Evolutionary conservation across 2,888 invertebrate species (phyloP).

Genomic region (Papilio protenor): DNA sequence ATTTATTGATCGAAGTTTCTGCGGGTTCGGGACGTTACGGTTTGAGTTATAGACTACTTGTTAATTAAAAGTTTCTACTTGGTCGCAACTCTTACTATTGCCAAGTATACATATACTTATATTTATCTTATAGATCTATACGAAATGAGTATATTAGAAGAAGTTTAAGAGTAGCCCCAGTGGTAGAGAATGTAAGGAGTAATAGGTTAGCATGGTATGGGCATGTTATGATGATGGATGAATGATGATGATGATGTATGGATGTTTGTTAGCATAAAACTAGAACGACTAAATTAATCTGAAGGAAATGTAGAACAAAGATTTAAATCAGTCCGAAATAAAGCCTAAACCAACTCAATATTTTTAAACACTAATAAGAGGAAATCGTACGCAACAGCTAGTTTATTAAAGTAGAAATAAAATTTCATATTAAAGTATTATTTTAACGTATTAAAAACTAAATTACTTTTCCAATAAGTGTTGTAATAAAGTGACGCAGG

Average conservation of each 20-base stretch:
- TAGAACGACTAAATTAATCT: neutral
- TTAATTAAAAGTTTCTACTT: slow-evolving; percentile 25
- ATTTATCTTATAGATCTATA: neutral
- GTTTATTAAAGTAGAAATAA: neutral
- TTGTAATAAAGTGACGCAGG: slow-evolving; percentile 6
- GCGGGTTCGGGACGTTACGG: slow-evolving; percentile 5
- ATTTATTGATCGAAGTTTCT: slow-evolving; percentile 25
- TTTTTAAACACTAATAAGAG: too few species aligned
- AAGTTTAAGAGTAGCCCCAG: too few species aligned
- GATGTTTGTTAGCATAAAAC: neutral
- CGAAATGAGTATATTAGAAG: neutral
- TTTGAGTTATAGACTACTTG: slow-evolving; percentile 20
- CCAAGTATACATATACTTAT: neutral
- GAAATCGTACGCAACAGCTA: neutral
- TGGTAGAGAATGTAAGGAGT: too few species aligned
- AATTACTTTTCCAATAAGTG: slow-evolving; percentile 12
- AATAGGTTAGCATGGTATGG: too few species aligned
- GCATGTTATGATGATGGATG: too few species aligned
- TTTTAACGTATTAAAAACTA: neutral
- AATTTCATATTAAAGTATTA: neutral
- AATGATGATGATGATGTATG: neutral
- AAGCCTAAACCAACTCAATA: too few species aligned
- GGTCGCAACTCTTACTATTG: neutral
- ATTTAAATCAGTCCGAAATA: too few species aligned
- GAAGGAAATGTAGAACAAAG: neutral